A percentile compares a stretch with the other conserved stretches of the same genome.
Conservation (phyloP, 1,140 invertebrate species). For the Copidosoma floridanum region DNA sequence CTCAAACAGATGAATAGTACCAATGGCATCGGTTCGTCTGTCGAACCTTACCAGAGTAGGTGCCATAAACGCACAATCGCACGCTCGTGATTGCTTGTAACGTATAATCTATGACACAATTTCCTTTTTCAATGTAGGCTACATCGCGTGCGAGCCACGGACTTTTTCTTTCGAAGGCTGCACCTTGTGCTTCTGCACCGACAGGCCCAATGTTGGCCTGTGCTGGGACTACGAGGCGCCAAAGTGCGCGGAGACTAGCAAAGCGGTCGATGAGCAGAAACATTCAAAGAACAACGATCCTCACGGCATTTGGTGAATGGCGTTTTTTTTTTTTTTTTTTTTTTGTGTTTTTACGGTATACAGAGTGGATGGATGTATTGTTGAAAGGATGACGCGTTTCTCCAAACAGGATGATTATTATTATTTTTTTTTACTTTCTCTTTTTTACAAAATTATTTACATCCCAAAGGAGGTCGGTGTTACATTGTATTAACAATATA, state of each 20-base stretch:
- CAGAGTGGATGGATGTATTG: background rate
- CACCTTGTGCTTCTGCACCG: conserved; percentile 19
- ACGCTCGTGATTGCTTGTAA: too few relatives aligned
- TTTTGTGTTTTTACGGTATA: background rate
- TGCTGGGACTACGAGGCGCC: conserved; percentile 19
- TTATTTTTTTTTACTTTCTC: too few relatives aligned
- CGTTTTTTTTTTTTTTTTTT: too few relatives aligned
- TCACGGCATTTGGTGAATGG: conserved; percentile 9
- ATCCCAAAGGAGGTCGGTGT: too few relatives aligned
- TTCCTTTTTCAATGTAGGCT: conserved; percentile 5
- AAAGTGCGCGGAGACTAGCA: background rate
- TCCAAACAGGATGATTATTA: too few relatives aligned
- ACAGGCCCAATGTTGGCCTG: conserved; percentile 5
- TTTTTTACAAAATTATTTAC: too few relatives aligned
- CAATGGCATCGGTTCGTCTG: too few relatives aligned
- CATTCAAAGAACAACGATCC: conserved; percentile 6
- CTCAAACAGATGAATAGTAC: too few relatives aligned
- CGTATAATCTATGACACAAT: too few relatives aligned
- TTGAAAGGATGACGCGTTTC: too few relatives aligned
- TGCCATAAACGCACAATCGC: too few relatives aligned
- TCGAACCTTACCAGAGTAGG: conserved; percentile 11
- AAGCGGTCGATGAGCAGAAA: conserved; percentile 16
- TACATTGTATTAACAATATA: too few relatives aligned
- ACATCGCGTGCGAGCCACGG: conserved; percentile 8
- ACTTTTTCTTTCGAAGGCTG: conserved; percentile 7